Evolutionary conservation across 2,888 invertebrate species (phyloP).

Genomic region (Actias luna): DNA sequence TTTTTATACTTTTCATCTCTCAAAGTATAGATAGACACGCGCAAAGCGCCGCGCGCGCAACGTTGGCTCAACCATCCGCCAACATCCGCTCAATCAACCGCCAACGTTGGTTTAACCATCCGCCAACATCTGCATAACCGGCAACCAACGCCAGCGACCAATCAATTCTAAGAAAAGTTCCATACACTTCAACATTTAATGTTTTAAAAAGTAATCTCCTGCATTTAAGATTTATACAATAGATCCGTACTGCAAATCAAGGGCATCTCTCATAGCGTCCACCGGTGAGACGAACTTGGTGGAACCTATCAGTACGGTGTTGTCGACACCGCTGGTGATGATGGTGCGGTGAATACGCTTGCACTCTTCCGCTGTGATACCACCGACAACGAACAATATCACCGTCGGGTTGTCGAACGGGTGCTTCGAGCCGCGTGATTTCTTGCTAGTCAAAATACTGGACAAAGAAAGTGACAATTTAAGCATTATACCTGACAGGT

Average conservation of each 20-base stretch:
- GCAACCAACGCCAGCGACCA: too few relatives aligned
- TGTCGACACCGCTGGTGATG: constrained; percentile 73
- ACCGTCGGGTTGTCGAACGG: constrained; percentile 84
- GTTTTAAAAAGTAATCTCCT: too few relatives aligned
- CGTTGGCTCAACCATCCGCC: too few relatives aligned
- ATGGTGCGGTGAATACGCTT: constrained; percentile 72
- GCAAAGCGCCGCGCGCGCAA: too few relatives aligned
- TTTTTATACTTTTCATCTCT: too few relatives aligned
- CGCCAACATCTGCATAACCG: too few relatives aligned
- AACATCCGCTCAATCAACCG: too few relatives aligned
- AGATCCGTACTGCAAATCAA: constrained; percentile 23
- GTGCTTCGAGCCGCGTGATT: constrained; percentile 61
- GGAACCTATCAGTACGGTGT: constrained; percentile 63
- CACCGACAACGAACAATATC: constrained; percentile 85
- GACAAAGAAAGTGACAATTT: constrained; percentile 27
- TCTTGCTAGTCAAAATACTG: constrained; percentile 83
- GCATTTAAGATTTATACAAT: not conserved
- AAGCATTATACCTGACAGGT: too few relatives aligned
- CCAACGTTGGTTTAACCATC: too few relatives aligned
- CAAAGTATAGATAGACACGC: too few relatives aligned
- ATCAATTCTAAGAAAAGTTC: too few relatives aligned
- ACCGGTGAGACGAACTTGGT: constrained; percentile 64
- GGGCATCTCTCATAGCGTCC: constrained; percentile 62
- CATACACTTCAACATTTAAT: too few relatives aligned
- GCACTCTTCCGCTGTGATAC: constrained; percentile 84